Conservation (phyloP, 2,113 vertebrate species). For the Corythoichthys haematopterus region DNA sequence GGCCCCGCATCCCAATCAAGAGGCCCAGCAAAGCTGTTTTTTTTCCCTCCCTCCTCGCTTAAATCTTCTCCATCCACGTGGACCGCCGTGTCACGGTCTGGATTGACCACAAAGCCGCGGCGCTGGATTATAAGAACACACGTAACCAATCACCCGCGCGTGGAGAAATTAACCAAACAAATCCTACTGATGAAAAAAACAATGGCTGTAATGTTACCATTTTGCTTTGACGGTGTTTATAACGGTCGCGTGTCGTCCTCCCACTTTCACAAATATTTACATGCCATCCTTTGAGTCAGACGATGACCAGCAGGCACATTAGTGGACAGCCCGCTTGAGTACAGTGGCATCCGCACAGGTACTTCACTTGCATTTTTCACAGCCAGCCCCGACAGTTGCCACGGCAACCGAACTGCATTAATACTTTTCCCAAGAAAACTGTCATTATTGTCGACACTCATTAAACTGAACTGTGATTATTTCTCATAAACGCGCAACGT, state of each 20-base stretch:
- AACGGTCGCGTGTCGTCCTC: constrained; percentile 41
- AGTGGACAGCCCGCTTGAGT: constrained; percentile 42
- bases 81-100: constrained; percentile 28
- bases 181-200: background rate
- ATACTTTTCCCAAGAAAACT: constrained; percentile 49
- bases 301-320: constrained; percentile 48
- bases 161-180: constrained; percentile 14
- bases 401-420: constrained; percentile 67
- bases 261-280: constrained; percentile 48
- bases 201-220: constrained; percentile 29
- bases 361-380: constrained; percentile 68
- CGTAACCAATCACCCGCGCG: constrained; percentile 32
- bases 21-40: constrained; percentile 28
- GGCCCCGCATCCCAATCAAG: constrained; percentile 29
- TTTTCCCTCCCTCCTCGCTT: constrained; percentile 3
- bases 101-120: constrained; percentile 28
- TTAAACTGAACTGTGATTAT: constrained; percentile 36
- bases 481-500: background rate
- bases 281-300: constrained; percentile 47
- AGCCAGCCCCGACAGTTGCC: constrained; percentile 61
- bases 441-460: background rate
- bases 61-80: constrained; percentile 38
- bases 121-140: constrained; percentile 44
- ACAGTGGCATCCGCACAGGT: constrained; percentile 51
- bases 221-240: constrained; percentile 45